Conservation (phyloP, 2,113 vertebrate genomes). For the Heptranchias perlo region DNA sequence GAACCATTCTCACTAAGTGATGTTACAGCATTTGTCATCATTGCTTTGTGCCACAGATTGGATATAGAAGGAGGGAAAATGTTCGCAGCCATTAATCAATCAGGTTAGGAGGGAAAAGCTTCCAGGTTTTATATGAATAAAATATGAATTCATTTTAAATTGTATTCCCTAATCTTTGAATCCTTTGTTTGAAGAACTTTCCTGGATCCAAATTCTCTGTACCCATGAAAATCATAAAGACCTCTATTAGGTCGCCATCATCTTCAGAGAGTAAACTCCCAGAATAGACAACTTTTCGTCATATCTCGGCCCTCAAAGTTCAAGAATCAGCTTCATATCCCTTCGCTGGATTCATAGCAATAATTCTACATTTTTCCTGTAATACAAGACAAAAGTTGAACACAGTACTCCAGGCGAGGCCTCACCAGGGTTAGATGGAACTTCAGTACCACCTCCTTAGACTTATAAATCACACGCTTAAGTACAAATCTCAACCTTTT, state of each 20-base stretch:
- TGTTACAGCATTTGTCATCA: not conserved
- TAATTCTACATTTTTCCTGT: not conserved
- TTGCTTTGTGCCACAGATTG: not conserved
- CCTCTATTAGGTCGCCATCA: not conserved
- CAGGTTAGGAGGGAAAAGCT: not conserved
- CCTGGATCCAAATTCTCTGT: not conserved
- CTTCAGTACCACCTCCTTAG: not conserved
- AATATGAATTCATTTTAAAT: not conserved
- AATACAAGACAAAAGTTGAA: not conserved
- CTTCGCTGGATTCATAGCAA: not conserved
- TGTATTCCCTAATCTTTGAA: too few relatives aligned
- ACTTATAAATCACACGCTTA: not conserved
- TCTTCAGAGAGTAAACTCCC: not conserved
- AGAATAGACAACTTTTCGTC: not conserved
- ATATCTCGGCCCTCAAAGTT: not conserved
- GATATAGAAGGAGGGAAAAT: not conserved
- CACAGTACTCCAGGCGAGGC: not conserved
- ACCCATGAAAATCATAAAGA: not conserved
- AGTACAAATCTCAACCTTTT: not conserved
- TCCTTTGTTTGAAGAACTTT: not conserved
- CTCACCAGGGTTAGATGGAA: not conserved
- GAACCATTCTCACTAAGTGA: not conserved
- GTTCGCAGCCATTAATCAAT: not conserved
- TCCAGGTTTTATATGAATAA: not conserved
- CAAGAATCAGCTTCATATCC: not conserved